Evolutionary conservation across 2,113 vertebrate genomes (phyloP).

Genomic region (Otocyon megalotis): DNA sequence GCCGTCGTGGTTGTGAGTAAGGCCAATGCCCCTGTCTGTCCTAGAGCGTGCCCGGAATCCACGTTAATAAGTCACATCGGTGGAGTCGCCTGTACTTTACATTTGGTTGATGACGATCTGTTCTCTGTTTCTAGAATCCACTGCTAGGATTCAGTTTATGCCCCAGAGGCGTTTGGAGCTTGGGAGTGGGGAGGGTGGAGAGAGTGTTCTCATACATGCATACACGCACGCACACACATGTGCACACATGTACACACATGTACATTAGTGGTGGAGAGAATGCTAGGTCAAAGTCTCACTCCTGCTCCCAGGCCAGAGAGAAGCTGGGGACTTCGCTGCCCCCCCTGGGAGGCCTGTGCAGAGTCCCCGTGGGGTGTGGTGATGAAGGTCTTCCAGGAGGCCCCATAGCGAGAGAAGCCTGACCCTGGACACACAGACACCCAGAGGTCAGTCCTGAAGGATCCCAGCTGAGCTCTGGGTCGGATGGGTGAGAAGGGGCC

Average conservation of each 20-base stretch:
- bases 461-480: not conserved
- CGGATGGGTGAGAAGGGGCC: not conserved
- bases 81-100: not conserved
- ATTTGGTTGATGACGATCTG: not conserved
- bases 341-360: not conserved
- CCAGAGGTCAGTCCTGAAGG: not conserved
- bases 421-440: not conserved
- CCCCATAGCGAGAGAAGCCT: not conserved
- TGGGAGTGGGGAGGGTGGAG: rapidly evolving
- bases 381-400: not conserved
- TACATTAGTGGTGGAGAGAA: not conserved
- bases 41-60: not conserved
- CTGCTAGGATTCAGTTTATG: too few relatives aligned
- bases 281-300: not conserved
- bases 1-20: not conserved
- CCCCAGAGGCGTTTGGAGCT: not conserved
- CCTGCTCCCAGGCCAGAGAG: not conserved
- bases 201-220: not conserved
- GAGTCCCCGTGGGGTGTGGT: not conserved
- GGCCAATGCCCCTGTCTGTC: not conserved
- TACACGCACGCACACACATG: rapidly evolving
- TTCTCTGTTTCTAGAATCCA: not conserved
- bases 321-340: rapidly evolving
- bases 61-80: not conserved
- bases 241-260: not conserved